Base-by-base conservation (phyloP, 1,140 invertebrate genomes). In the Sarcophaga peregrina region DNA sequence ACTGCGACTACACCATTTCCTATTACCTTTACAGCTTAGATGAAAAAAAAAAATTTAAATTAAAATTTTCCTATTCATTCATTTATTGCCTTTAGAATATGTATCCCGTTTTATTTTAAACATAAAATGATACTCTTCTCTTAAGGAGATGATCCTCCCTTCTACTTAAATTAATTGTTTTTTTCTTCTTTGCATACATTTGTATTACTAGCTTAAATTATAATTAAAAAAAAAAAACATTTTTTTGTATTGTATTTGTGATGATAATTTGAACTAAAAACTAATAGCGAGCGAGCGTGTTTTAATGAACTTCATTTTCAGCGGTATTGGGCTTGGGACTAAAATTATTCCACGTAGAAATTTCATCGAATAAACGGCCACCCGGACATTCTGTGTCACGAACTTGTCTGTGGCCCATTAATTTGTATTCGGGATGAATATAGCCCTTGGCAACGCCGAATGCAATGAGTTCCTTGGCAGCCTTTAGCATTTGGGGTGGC, bases 311-410 rank as follows among this genome's bases (percentile, higher is more conserved):
- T 5, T 82, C 83, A 80, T 83, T 83, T 25, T 78, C 83, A 1
- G 81, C 78, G 17, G 50, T 54, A 72, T 83, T 82, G 17, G 68
- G 82, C 5, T 85, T 81, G 13, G 82, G 80, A n/a, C 82, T 85
- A 87, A 92, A 95, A 84, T 95, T 92, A 0, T 91, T 87, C 95
- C 95, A 96, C 0, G 87, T 92, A 47, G 92, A 89, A 45, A 96
- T 93, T 82, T 94, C 92, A 0, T 92, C 84, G 83, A 92, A 95
- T 0, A 96, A 88, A 0, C 91, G 87, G 1, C 93, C 90, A 0
- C 95, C 95, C 0, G 95, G 95, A 86, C 95, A 95, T 82, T 93
- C 92, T 0, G 95, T 96, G 1, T 91, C 90, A 11, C 92, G 87
- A 0, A 94, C 92, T 90, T 96, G 95, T 62, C 93, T 90, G 84